These are phyloP conservation scores for Lordiphosa stackelbergi DNA, from an alignment of 1,140 invertebrate species.

Conservation along the genomic window DNA sequence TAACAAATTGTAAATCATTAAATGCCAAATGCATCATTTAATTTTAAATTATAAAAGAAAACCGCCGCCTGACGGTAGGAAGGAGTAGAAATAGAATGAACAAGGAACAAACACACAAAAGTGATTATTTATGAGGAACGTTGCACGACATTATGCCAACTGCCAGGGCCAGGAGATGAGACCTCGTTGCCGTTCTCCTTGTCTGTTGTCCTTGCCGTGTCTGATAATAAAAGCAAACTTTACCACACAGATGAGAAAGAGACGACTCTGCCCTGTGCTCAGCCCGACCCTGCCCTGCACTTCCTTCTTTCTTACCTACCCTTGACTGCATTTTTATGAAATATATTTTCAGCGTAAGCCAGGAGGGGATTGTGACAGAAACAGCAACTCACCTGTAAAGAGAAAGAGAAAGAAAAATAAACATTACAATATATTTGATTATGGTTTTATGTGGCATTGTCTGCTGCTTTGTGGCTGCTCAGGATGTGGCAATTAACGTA, in stretches of 20 bases:
- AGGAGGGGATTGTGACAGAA: slow-evolving; percentile 13
- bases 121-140: slow-evolving; percentile 64
- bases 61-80: slow-evolving; percentile 13
- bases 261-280: slow-evolving; percentile 6
- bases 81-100: neutral
- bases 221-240: slow-evolving; percentile 68
- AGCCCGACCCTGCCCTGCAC: slow-evolving; percentile 3
- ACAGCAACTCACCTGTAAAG: slow-evolving; percentile 61
- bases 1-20: slow-evolving; percentile 69
- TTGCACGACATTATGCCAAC: slow-evolving; percentile 25
- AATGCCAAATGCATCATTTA: slow-evolving; percentile 73
- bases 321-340: slow-evolving; percentile 46
- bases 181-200: neutral
- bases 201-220: slow-evolving; percentile 49
- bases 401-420: slow-evolving; percentile 54
- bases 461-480: slow-evolving; percentile 12
- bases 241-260: slow-evolving; percentile 26
- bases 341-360: slow-evolving; percentile 39
- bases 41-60: slow-evolving; percentile 71
- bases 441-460: slow-evolving; percentile 62
- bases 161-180: slow-evolving; percentile 16
- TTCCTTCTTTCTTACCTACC: slow-evolving; percentile 5
- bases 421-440: slow-evolving; percentile 74
- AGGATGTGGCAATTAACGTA: slow-evolving; percentile 44
- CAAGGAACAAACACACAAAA: slow-evolving; percentile 42